Evolutionary conservation across 2,797 vertebrate genomes (phyloP), one percentile per base, ranked within the genome.

Genomic region (Brachyrhaphis roseni): DNA sequence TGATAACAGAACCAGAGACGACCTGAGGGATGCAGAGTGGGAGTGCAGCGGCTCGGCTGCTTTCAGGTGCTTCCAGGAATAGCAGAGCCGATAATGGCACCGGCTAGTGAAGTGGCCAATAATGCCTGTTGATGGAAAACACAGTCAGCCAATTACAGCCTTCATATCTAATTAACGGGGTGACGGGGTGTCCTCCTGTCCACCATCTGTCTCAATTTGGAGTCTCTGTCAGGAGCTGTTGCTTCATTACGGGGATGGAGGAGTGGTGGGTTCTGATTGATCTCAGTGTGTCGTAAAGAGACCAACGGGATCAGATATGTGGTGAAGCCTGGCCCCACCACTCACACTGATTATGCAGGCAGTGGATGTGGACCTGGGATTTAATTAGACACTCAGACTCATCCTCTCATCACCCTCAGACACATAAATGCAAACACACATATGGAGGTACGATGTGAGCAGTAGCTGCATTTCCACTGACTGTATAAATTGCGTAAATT

Each of bases 121-220:
- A 93, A 94, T 93, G 87, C 79, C 85, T 86, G 89, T 85, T 93
- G 91, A 93, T 92, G 91, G 89, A 90, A 91, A 93, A 92, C 93
- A 93, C 89, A 92, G 83, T 81, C 78, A 23, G 78, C 89, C 92
- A 93, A 94, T 94, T 94, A 94, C 82, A 80, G 87, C 46, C 15
- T 55, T 73, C 86, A 83, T 93, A 94, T 94, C 91, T 91, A 93
- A 94, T 94, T 92, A 93, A 36, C 28, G 0, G 75, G 92, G 88
- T 93, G 87, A 87, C 73, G 62, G 28, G 89, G 88, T 91, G 84
- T 84, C 82, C 74, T 72, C 80, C 51, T 68, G 39, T 88, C 78
- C 76, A 75, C 87, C 83, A 91, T 91, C 78, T 72, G 68, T 94
- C 90, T 92, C 91, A 82, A 91, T 92, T 89, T 90, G 75, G 84